These are phyloP conservation scores for Otolemur crassicaudatus DNA, from an alignment of 2,797 vertebrate species.

Conservation along the genomic window DNA sequence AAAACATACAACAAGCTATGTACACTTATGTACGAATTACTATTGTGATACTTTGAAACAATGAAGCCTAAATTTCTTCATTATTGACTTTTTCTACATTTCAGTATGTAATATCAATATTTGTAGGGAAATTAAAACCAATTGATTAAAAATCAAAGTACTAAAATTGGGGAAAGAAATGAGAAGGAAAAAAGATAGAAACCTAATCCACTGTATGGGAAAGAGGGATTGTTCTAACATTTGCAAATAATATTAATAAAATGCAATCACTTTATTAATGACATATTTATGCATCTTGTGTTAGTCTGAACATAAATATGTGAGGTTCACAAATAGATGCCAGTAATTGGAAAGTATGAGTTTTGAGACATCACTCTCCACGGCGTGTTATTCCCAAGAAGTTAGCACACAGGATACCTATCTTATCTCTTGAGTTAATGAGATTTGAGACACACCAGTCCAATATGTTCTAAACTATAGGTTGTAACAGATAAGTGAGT, in stretches of 20 bases:
- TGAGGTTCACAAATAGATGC: neutral
- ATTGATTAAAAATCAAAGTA: constrained; percentile 34
- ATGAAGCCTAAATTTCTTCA: constrained; percentile 36
- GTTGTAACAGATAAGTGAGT: neutral
- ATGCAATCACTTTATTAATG: neutral
- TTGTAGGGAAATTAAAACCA: neutral
- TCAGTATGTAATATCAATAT: neutral
- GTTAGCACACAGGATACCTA: neutral
- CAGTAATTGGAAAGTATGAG: neutral
- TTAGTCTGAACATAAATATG: neutral
- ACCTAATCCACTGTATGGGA: neutral
- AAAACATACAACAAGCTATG: neutral
- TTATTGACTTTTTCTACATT: constrained; percentile 15
- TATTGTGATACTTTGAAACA: constrained; percentile 7
- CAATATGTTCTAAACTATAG: neutral
- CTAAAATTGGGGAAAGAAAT: constrained; percentile 1
- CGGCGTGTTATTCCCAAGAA: neutral
- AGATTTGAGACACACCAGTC: neutral
- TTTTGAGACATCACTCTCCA: neutral
- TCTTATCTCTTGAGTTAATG: neutral
- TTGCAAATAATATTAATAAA: constrained; percentile 40
- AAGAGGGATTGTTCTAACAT: neutral
- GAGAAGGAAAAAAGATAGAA: neutral
- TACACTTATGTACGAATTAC: neutral
- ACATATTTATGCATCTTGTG: neutral